Conservation (phyloP, 2,113 vertebrate genomes). For the Rallus limicola region DNA sequence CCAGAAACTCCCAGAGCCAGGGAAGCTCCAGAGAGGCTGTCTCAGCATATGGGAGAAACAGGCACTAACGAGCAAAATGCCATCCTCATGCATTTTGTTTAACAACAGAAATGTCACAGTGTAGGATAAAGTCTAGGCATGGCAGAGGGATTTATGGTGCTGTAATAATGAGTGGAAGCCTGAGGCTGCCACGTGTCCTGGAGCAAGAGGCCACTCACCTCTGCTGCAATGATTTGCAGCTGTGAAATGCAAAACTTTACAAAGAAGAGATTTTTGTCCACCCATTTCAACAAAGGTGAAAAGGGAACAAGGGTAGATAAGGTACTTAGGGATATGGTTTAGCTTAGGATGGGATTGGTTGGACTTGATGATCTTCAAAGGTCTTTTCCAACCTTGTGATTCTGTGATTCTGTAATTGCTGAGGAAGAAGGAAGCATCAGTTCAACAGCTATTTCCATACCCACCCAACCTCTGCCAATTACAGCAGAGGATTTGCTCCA, state of each 20-base stretch:
- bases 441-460: neutral
- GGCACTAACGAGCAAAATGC: neutral
- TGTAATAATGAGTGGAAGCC: neutral
- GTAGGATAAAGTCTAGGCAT: neutral
- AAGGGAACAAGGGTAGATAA: neutral
- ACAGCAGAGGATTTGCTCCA: neutral
- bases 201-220: neutral
- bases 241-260: neutral
- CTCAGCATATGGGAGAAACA: neutral
- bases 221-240: neutral
- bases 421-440: neutral
- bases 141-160: neutral
- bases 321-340: too few species aligned
- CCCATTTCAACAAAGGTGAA: neutral
- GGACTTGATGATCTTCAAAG: too few species aligned
- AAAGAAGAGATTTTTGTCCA: neutral
- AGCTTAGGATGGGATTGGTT: too few species aligned
- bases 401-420: neutral
- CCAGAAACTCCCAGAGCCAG: neutral
- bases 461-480: neutral
- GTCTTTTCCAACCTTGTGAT: too few species aligned
- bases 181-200: neutral
- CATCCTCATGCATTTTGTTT: neutral
- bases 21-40: neutral
- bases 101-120: neutral